Evolutionary conservation across 2,113 vertebrate species (phyloP), one percentile per base, ranked within the genome.

Genomic region (Malurus melanocephalus): DNA sequence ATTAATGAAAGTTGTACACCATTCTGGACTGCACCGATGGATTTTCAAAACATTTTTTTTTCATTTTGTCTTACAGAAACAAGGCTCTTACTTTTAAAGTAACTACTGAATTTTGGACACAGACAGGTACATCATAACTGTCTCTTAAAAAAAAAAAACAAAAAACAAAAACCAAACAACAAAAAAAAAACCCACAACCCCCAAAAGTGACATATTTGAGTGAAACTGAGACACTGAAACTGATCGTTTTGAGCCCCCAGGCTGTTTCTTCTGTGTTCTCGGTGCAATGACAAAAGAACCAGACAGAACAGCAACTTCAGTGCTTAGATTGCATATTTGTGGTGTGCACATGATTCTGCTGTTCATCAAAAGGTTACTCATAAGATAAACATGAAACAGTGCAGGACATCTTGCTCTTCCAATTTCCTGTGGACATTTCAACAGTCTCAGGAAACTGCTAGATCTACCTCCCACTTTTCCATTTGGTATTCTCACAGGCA

Each of bases 211-310:
- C 38, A 32, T 64, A 32, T 69, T 48, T 80, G 45, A 90, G 27
- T 78, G 69, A 94, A 38, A 38, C 38, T 38, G 38, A 93, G 57
- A 71, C 45, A 45, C 21, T 61, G 80, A 49, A 80, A 75, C 30
- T 19, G 45, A 74, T 78, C 87, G 77, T 93, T 89, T 83, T 18
- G 11, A 61, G 45, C 80, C 86, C 77, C 84, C 3, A 2, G 86
- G 83, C 69, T 91, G 23, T 88, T 91, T 90, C 77, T 59, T 67
- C 76, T 60, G 60, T 60, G 53, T 53, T 73, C 60, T 88, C 62
- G 4, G 22, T 23, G 19, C 17, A 84, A 49, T 15, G 80, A 88
- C 80, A 90, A 90, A 94, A 93, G 52, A 56, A 66, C 40, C n/a
- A 78, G 86, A 93, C 61, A 83, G 73, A 84, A 46, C 22, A 75